Percentiles rank a stretch among this genome's conserved stretches.
Evolutionary conservation across 2,797 vertebrate species (phyloP).

Genomic region (Morelia viridis): DNA sequence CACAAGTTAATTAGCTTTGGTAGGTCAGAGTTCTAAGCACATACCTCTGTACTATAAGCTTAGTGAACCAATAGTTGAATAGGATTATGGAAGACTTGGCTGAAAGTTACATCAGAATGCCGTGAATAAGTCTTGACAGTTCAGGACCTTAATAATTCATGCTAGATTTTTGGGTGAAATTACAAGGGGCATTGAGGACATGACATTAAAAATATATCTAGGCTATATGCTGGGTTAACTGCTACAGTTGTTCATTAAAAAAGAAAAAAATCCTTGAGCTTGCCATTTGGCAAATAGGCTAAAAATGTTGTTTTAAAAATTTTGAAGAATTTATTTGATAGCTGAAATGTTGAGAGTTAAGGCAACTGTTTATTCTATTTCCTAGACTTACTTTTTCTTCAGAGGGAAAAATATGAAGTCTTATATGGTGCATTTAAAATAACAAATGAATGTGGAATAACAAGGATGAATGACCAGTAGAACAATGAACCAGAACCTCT

Average conservation of each 20-base stretch:
- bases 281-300: not conserved
- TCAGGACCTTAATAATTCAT: not conserved
- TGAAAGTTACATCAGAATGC: not conserved
- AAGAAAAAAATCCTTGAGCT: not conserved
- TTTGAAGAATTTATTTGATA: not conserved
- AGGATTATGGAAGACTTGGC: not conserved
- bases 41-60: not conserved
- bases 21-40: not conserved
- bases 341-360: not conserved
- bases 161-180: not conserved
- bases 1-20: not conserved
- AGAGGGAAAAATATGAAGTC: not conserved
- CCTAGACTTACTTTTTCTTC: not conserved
- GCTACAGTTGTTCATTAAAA: not conserved
- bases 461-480: not conserved
- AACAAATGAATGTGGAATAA: not conserved
- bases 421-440: not conserved
- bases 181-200: not conserved
- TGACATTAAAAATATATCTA: not conserved
- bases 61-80: not conserved
- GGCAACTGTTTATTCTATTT: not conserved
- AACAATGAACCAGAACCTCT: not conserved
- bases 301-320: not conserved
- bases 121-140: not conserved
- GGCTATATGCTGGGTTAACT: not conserved